phyloP scores from a whole-genome alignment of 1,140 invertebrate genomes.

The Drosophila ercepeae region DNA sequence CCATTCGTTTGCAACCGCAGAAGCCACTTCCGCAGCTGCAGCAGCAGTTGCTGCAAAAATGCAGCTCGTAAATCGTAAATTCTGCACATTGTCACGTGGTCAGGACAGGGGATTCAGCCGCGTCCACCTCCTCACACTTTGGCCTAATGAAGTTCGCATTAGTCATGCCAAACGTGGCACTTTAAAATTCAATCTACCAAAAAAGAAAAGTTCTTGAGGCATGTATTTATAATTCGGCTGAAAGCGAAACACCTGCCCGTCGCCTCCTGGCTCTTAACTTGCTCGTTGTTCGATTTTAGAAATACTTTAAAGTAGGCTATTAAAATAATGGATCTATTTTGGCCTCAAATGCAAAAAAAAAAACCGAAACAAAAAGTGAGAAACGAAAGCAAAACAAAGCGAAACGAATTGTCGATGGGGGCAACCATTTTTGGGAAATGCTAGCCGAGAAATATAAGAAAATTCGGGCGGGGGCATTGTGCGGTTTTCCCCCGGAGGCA shows the following conservation, averaged over 20 bases:
- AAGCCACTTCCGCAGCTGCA: constrained; percentile 38
- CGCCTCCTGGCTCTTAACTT: constrained; percentile 1
- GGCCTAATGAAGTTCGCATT: constrained; percentile 72
- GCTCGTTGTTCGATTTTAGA: constrained; percentile 59
- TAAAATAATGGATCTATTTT: constrained; percentile 81
- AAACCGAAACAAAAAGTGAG: constrained; percentile 2
- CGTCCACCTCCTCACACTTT: background rate
- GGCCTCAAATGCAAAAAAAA: constrained; percentile 45
- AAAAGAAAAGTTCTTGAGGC: constrained; percentile 7
- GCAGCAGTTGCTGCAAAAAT: constrained; percentile 26
- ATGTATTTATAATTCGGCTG: constrained; percentile 38
- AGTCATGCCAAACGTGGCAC: constrained; percentile 51
- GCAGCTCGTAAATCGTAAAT: constrained; percentile 51
- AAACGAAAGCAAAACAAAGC: constrained; percentile 30
- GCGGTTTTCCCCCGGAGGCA: constrained; percentile 25
- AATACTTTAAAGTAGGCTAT: constrained; percentile 79
- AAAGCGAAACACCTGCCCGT: constrained; percentile 33
- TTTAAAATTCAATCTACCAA: constrained; percentile 44
- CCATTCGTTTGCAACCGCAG: constrained; percentile 16
- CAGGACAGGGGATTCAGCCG: background rate
- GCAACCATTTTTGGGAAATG: constrained; percentile 57
- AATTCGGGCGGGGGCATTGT: background rate
- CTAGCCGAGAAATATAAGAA: background rate
- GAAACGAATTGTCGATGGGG: constrained; percentile 31
- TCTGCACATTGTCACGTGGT: constrained; percentile 58